These are phyloP conservation scores for Muscicapa comitata DNA, from an alignment of 2,797 vertebrate species.

Conservation along the genomic window DNA sequence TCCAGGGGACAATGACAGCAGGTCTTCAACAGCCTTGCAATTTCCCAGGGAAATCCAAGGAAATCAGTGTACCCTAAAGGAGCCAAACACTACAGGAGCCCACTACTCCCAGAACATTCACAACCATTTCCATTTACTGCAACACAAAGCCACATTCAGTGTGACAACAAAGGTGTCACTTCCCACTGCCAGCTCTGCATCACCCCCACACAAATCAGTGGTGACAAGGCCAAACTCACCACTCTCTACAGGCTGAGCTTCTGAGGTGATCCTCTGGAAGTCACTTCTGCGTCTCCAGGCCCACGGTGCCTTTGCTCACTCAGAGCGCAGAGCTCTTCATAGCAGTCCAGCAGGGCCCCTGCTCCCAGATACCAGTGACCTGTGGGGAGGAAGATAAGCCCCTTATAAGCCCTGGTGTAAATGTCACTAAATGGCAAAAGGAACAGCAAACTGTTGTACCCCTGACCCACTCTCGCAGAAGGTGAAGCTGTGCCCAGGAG, in stretches of 20 bases:
- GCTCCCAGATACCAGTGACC: background rate
- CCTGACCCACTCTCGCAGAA: background rate
- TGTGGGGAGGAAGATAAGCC: background rate
- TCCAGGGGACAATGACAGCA: background rate
- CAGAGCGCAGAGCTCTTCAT: background rate
- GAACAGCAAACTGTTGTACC: background rate
- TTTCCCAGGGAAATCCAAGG: background rate
- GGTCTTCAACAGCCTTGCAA: background rate
- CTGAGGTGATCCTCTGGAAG: background rate
- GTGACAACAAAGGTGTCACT: background rate
- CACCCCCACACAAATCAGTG: background rate
- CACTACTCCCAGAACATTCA: background rate
- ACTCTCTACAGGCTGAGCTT: background rate
- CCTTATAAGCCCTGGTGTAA: background rate
- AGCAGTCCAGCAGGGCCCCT: background rate
- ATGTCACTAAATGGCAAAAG: background rate
- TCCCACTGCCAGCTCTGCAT: background rate
- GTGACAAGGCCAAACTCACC: background rate
- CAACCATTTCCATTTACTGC: background rate
- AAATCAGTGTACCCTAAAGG: rapidly evolving
- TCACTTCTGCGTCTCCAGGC: background rate
- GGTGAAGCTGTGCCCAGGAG: background rate
- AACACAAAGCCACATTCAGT: background rate
- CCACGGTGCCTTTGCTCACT: background rate
- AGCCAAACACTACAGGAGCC: background rate